These are phyloP conservation scores for Otus scops DNA, from an alignment of 2,797 vertebrate genomes.

Conservation along the genomic window DNA sequence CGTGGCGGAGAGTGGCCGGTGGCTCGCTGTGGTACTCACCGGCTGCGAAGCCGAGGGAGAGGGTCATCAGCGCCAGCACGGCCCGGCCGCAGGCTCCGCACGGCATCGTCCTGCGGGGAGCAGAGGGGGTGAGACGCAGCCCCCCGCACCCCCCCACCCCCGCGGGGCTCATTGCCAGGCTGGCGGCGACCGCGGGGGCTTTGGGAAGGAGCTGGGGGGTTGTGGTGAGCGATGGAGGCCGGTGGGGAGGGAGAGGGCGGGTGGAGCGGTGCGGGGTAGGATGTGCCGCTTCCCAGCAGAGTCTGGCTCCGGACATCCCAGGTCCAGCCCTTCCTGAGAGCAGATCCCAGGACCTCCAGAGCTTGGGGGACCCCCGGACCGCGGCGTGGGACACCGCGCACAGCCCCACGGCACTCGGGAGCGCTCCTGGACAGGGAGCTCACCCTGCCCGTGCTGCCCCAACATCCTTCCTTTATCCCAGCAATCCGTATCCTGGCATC, in stretches of 20 bases:
- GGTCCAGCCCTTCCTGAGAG: conserved; percentile 20
- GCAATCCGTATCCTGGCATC: accelerated
- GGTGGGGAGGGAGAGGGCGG: accelerated
- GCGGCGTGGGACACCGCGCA: accelerated
- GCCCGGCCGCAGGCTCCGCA: background rate
- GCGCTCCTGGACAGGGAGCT: accelerated
- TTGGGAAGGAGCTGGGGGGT: background rate
- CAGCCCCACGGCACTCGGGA: accelerated
- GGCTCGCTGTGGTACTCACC: background rate
- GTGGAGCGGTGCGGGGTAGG: accelerated
- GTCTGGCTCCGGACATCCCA: background rate
- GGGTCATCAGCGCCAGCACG: background rate
- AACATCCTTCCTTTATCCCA: background rate
- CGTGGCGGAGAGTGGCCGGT: accelerated
- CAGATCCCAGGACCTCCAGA: background rate
- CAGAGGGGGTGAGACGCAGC: background rate
- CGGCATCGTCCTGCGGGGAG: conserved; percentile 16
- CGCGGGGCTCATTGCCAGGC: accelerated
- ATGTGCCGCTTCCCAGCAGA: background rate
- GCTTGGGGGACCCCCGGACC: accelerated
- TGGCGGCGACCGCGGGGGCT: accelerated
- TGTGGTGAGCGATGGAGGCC: accelerated
- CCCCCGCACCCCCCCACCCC: background rate
- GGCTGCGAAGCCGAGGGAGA: background rate
- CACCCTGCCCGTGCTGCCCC: accelerated